phyloP scores from a whole-genome alignment of 2,113 vertebrate genomes.

The Vimba vimba region DNA sequence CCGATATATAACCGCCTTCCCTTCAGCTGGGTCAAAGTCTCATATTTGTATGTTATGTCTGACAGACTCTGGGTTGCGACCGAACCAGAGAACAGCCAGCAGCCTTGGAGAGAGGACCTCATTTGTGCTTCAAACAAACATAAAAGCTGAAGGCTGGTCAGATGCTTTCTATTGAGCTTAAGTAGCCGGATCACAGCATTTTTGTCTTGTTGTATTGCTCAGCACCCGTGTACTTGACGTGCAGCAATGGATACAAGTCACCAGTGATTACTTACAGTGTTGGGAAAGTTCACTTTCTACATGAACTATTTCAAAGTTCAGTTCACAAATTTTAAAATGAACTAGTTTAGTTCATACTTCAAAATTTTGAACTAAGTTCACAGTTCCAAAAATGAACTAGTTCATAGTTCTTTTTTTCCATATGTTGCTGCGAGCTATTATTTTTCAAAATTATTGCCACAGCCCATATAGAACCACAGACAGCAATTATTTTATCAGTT shows the following conservation, averaged over 20 bases:
- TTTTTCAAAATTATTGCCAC: no score
- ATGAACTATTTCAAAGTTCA: no score
- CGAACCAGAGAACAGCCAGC: not conserved
- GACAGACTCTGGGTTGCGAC: not conserved
- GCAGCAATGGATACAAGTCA: not conserved
- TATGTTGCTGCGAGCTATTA: no score
- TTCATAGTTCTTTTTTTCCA: no score
- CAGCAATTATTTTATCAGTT: no score
- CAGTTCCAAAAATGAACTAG: no score
- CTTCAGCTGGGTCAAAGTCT: not conserved
- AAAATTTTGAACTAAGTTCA: no score
- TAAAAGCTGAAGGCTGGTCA: constrained; percentile 13
- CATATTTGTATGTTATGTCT: constrained; percentile 10
- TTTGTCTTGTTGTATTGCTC: constrained; percentile 10
- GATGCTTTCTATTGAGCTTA: not conserved
- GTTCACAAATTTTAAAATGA: no score
- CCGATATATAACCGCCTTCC: no score
- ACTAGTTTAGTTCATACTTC: no score
- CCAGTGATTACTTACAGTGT: not conserved
- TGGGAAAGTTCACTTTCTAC: no score
- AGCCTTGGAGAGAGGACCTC: not conserved
- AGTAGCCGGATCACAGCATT: not conserved
- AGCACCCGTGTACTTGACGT: not conserved
- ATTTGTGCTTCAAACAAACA: not conserved
- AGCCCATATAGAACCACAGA: no score